phyloP scores from a whole-genome alignment of 2,888 invertebrate genomes.

The Epistrophella euchroma region DNA sequence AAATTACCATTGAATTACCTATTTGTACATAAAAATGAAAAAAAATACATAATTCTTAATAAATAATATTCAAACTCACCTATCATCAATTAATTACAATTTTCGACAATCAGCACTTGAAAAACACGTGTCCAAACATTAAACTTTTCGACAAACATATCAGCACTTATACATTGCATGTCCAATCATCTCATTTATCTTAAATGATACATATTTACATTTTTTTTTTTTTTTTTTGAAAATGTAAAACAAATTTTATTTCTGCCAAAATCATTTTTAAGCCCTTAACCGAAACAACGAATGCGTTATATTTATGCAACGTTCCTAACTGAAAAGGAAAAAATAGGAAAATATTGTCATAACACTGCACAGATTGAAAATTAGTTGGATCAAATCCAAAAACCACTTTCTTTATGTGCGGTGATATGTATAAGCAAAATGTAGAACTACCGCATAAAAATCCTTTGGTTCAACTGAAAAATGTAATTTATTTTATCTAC shows the following conservation, averaged over 20 bases:
- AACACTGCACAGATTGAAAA: constrained; percentile 28
- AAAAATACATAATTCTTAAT: neutral
- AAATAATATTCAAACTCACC: neutral
- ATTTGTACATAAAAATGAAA: no score
- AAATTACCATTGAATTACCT: no score
- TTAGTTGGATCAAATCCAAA: constrained; percentile 66
- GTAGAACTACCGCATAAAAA: constrained; percentile 12
- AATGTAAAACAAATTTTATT: constrained; percentile 22
- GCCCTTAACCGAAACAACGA: constrained; percentile 30
- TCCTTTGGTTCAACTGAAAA: constrained; percentile 42
- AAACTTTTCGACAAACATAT: constrained; percentile 36
- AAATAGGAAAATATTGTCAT: constrained; percentile 5
- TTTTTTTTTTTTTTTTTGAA: constrained; percentile 6
- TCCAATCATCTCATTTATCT: constrained; percentile 43
- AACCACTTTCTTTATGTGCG: constrained; percentile 59
- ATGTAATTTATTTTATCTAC: constrained; percentile 41
- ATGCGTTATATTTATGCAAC: constrained; percentile 26
- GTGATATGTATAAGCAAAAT: constrained; percentile 26
- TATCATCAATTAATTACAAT: neutral
- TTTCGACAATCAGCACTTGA: constrained; percentile 4
- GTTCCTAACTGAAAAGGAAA: neutral
- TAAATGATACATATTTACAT: neutral
- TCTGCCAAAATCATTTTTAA: constrained; percentile 16
- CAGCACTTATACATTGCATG: constrained; percentile 14
- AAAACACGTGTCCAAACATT: constrained; percentile 27